Evolutionary conservation across 2,888 invertebrate genomes (phyloP), one percentile per base, ranked within the genome.

Genomic region (Chydorus sphaericus): DNA sequence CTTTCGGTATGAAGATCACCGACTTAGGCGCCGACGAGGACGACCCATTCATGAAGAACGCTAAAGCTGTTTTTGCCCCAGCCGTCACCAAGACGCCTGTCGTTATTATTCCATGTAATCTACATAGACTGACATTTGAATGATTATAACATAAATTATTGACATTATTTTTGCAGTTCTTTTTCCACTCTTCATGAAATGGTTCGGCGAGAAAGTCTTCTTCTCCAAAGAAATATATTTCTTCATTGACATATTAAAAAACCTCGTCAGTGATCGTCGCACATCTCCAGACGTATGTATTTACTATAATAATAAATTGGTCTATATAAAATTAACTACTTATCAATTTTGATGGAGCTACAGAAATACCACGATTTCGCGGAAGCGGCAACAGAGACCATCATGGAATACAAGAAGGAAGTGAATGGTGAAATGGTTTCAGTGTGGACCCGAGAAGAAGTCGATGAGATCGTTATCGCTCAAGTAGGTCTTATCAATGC

Each of bases 301-400:
- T 31, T 28, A 44, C 6, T n/a, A 5, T 18, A 7, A 39, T 3
- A 8, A 28, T 7, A 10, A 8, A 11, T 53, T 53, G 2, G 3
- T 10, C 8, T 16, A 33, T 51, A 7, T 1, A 11, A 4, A 14
- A 51, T 4, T 4, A 16, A 6, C 39, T 4, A 26, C 11, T 23
- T 31, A 7, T 2, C 14, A 26, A 10, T n/a, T 6, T 48, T 2
- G 20, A 16, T 26, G 8, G 1, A 14, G 8, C 23, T n/a, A 18
- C 16, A 55, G 55, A n/a, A 48, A 48, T 57, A 54, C 11, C 30
- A 54, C 48, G 57, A 57, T 16, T 57, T 57, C 16, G 38, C 55
- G 16, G 57, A 54, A 20, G n/a, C 55, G 14, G 53, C 54, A 11
- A 2, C 20, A 1, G 57, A 57, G 20, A 33, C 57, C 26, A 36